phyloP scores from a whole-genome alignment of 1,140 invertebrate species.

The Neodiprion virginianus region DNA sequence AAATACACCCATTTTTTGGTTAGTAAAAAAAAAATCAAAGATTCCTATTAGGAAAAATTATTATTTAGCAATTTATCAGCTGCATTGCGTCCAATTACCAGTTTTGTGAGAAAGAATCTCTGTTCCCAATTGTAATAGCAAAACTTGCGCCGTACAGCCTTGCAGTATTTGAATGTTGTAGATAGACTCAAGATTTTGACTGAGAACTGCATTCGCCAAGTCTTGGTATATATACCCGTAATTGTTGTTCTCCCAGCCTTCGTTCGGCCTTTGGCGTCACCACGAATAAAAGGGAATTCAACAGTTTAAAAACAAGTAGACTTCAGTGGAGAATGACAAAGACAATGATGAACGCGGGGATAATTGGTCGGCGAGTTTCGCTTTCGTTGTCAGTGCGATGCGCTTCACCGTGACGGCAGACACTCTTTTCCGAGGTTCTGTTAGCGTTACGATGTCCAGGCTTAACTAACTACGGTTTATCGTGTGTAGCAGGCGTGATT shows the following conservation, averaged over 20 bases:
- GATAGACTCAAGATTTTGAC: conserved; percentile 20
- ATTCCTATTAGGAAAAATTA: too few species aligned
- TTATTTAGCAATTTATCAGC: too few species aligned
- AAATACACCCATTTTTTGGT: too few species aligned
- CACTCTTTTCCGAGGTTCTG: conserved; percentile 35
- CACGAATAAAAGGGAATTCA: conserved; percentile 21
- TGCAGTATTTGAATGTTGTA: neutral
- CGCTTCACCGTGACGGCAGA: conserved; percentile 48
- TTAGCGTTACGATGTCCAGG: neutral
- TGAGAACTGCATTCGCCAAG: conserved; percentile 23
- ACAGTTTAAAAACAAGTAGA: conserved; percentile 1
- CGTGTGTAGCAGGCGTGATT: neutral
- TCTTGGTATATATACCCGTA: conserved; percentile 50
- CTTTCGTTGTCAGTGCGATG: conserved; percentile 56
- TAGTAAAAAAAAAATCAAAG: too few species aligned
- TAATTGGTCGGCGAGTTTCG: conserved; percentile 56
- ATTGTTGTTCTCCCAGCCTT: conserved; percentile 8
- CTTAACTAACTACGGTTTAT: too few species aligned
- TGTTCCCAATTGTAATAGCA: neutral
- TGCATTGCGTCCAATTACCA: neutral
- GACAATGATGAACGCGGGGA: neutral
- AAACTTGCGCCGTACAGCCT: neutral
- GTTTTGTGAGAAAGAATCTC: neutral
- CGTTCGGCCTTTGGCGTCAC: conserved; percentile 42
- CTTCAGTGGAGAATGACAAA: conserved; percentile 25